Evolutionary conservation across 2,888 invertebrate species (phyloP).

Genomic region (Stenchaetothrips biformis): DNA sequence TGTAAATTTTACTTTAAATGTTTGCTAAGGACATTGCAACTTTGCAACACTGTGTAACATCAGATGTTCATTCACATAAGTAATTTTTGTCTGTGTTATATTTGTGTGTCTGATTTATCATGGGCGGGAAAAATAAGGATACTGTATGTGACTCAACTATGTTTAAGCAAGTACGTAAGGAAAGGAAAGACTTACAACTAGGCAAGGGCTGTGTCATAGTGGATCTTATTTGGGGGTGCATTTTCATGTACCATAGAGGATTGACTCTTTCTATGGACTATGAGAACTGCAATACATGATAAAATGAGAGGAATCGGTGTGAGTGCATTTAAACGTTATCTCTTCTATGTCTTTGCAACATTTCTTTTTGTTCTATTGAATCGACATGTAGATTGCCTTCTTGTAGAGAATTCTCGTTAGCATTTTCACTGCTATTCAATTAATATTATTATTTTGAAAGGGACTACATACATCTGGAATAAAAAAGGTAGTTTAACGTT

Average conservation of each 20-base stretch:
- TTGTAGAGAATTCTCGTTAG: not conserved
- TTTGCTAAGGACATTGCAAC: not conserved
- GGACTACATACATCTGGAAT: not conserved
- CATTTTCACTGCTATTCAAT: not conserved
- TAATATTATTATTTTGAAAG: not conserved
- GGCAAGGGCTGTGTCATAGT: not conserved
- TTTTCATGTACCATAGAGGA: not conserved
- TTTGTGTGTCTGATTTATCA: not conserved
- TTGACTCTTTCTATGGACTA: not conserved
- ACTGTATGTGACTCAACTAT: not conserved
- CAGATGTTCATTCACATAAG: not conserved
- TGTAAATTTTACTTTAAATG: not conserved
- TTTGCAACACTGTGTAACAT: not conserved
- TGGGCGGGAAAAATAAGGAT: not conserved
- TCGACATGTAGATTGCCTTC: not conserved
- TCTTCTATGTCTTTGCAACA: not conserved
- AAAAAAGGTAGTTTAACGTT: not conserved
- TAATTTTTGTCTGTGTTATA: not conserved
- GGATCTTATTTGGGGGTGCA: not conserved
- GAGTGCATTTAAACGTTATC: not conserved
- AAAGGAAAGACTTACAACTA: not conserved
- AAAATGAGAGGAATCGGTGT: not conserved
- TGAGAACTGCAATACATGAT: not conserved
- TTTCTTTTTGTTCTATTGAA: not conserved
- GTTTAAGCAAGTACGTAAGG: not conserved